Evolutionary conservation across 2,113 vertebrate species (phyloP), one percentile per base, ranked within the genome.

Genomic region (Sturnus vulgaris): DNA sequence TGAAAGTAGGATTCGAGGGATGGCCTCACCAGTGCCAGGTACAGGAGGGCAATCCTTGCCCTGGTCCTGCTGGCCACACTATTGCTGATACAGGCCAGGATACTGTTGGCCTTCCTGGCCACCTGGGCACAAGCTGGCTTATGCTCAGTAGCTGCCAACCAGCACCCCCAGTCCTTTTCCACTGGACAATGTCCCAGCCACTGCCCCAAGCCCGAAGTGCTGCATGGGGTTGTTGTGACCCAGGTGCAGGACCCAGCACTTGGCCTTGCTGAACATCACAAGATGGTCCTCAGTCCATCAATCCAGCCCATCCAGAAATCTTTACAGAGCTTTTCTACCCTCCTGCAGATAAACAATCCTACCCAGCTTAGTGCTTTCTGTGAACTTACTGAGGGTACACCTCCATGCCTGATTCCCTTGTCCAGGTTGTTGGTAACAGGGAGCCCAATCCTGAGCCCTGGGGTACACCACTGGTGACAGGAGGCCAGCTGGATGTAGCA

Each of bases 1-100:
- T 47, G 25, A 50, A 64, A 9, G 23, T 2, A 27, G 21, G 7
- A 23, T 10, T 81, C 0, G 0, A 69, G 35, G 5, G 37, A 19
- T 3, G 2, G 33, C 35, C 69, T 81, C 49, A n/a, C 19, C 19
- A 59, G 14, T 39, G 53, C 63, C 1, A 2, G 56, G 14, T 22
- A 11, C 31, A 64, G 22, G 5, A 37, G 25, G 1, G 15, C 3
- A 4, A 4, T 68, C 25, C 3, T 25, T 46, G 24, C 33, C 33
- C 30, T 47, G 4, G 4, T 50, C 30, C 56, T 73, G 33, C 25
- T 85, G 27, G 11, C n/a, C 55, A 47, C 23, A 4, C 15, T 14
- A 3, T 46, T 88, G 5, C 50, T 65, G 11, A 61, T 65, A 18
- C 5, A 57, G 2, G 42, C 40, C 33, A 61, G 31, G 52, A 14